Percentiles rank a stretch among this genome's conserved stretches.
phyloP scores from a whole-genome alignment of 2,888 invertebrate species.

The Sinodicranocentrus sp. region DNA sequence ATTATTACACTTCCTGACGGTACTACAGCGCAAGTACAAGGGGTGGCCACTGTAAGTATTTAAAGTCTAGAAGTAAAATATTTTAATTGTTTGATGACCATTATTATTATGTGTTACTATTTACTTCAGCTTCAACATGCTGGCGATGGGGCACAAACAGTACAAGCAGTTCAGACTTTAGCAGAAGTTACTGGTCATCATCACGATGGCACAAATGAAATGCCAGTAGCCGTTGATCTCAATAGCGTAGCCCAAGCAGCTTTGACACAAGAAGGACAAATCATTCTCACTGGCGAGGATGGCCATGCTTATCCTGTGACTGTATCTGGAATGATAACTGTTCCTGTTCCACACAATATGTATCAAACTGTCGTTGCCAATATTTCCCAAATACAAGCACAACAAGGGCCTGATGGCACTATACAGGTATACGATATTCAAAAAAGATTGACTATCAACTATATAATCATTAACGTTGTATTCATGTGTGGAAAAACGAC shows the following conservation, averaged over 20 bases:
- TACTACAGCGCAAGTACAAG: conserved; percentile 95
- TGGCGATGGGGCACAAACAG: conserved; percentile 78
- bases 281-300: conserved; percentile 96
- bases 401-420: conserved; percentile 72
- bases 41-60: conserved; percentile 83
- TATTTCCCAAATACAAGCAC: conserved; percentile 86
- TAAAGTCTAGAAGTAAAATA: not conserved
- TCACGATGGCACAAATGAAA: conserved; percentile 80
- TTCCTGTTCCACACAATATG: conserved; percentile 96
- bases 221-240: conserved; percentile 88
- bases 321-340: conserved; percentile 95
- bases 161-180: conserved; percentile 84
- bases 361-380: conserved; percentile 97
- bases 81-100: not conserved
- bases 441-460: too few relatives aligned
- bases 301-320: conserved; percentile 92
- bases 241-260: conserved; percentile 94
- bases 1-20: conserved; percentile 97
- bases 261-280: conserved; percentile 94
- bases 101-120: too few relatives aligned
- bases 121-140: conserved; percentile 70
- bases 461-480: too few relatives aligned
- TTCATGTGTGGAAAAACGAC: too few relatives aligned
- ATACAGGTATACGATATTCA: conserved; percentile 73
- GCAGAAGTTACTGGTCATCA: conserved; percentile 85